Evolutionary conservation across 2,888 invertebrate genomes (phyloP).

Genomic region (Morinoia aosen): DNA sequence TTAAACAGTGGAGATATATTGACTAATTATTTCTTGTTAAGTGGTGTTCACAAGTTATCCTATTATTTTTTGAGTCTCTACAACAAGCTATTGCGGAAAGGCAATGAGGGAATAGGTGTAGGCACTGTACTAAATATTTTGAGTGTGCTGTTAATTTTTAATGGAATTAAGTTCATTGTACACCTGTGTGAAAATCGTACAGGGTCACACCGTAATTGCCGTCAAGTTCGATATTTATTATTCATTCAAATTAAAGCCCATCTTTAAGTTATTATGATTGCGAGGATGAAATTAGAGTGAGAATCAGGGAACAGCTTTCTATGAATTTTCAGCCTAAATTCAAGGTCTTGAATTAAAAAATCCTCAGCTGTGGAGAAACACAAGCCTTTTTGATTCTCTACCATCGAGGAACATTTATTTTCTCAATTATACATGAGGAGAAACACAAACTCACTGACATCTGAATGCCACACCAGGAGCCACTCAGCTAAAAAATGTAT

Average conservation of each 20-base stretch:
- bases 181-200: no score
- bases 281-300: no score
- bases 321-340: background rate
- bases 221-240: no score
- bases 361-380: background rate
- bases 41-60: background rate
- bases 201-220: no score
- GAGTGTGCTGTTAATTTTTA: no score
- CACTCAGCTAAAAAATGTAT: background rate
- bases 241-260: no score
- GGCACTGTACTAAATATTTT: no score
- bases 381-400: no score
- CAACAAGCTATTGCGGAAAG: background rate
- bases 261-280: no score
- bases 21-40: background rate
- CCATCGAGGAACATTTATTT: background rate
- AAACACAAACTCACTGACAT: background rate
- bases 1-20: background rate
- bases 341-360: background rate
- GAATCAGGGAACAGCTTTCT: no score
- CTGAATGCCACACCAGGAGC: background rate
- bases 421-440: background rate
- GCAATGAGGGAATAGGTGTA: no score
- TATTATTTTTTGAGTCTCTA: background rate
- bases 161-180: no score